Evolutionary conservation across 2,113 vertebrate genomes (phyloP).

Genomic region (Ciconia maguari): DNA sequence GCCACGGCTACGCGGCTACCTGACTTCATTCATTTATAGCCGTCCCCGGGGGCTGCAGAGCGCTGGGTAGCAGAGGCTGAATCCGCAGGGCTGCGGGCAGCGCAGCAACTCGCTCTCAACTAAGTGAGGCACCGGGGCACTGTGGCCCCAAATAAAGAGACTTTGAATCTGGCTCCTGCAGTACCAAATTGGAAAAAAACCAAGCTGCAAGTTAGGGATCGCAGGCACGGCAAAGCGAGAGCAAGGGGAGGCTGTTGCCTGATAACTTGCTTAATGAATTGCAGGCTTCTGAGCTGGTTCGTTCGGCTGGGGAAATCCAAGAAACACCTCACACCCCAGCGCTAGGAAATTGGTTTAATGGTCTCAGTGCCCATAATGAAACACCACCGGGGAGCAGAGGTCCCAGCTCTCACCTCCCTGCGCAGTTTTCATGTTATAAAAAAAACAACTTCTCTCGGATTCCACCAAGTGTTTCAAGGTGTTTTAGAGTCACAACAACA

Average conservation of each 20-base stretch:
- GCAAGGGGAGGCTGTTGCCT: background rate
- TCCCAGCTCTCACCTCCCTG: background rate
- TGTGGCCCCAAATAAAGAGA: background rate
- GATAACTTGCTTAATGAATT: conserved; percentile 42
- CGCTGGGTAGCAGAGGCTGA: background rate
- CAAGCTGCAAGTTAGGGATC: background rate
- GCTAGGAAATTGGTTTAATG: conserved; percentile 1
- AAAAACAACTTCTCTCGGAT: background rate
- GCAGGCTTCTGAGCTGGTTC: background rate
- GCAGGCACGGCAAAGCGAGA: background rate
- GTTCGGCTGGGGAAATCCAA: background rate
- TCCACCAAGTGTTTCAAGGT: background rate
- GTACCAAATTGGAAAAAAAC: background rate
- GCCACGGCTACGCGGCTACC: rapidly evolving
- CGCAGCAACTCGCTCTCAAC: background rate
- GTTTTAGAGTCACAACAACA: background rate
- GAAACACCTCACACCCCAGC: background rate
- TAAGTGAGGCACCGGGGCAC: background rate
- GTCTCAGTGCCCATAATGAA: conserved; percentile 2
- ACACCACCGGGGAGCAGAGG: conserved; percentile 30
- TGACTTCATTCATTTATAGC: background rate
- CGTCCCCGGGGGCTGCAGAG: rapidly evolving
- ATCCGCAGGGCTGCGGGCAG: rapidly evolving
- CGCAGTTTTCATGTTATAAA: background rate
- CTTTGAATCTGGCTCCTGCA: background rate